Evolutionary conservation across 2,113 vertebrate genomes (phyloP).

Genomic region (Dipodomys stephensi): DNA sequence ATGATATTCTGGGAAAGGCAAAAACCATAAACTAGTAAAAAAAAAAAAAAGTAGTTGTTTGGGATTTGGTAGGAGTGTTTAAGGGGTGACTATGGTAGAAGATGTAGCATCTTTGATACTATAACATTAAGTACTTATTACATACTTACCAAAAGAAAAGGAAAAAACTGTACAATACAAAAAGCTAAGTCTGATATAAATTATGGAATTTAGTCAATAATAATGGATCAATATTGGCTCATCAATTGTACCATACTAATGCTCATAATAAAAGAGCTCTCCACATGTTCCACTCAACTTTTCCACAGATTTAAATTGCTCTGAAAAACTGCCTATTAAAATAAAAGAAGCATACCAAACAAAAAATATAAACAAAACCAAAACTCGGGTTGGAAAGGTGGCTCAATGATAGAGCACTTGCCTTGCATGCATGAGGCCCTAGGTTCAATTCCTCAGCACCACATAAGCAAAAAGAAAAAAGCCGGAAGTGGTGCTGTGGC

Average conservation of each 20-base stretch:
- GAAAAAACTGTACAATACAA: background rate
- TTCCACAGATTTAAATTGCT: slow-evolving; percentile 17
- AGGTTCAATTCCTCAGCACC: too few species aligned
- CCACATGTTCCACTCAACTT: background rate
- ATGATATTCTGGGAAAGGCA: slow-evolving; percentile 14
- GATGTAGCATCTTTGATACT: background rate
- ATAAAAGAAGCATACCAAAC: background rate
- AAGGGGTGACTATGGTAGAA: background rate
- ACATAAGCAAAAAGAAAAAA: too few species aligned
- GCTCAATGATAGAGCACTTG: too few species aligned
- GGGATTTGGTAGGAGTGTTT: background rate
- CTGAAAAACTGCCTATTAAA: slow-evolving; percentile 50
- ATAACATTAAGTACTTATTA: background rate
- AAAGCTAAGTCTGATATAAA: slow-evolving; percentile 33
- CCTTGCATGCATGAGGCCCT: too few species aligned
- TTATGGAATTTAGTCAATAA: slow-evolving; percentile 18
- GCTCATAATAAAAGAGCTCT: background rate
- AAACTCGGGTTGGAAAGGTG: background rate
- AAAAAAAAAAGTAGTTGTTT: background rate
- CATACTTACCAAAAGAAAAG: slow-evolving; percentile 9
- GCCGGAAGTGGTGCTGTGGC: too few species aligned
- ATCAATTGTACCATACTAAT: background rate
- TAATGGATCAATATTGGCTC: slow-evolving; percentile 5
- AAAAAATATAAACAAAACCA: background rate
- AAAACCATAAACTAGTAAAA: slow-evolving; percentile 29